phyloP scores from a whole-genome alignment of 2,797 vertebrate genomes.

The Macrochelys suwanniensis region DNA sequence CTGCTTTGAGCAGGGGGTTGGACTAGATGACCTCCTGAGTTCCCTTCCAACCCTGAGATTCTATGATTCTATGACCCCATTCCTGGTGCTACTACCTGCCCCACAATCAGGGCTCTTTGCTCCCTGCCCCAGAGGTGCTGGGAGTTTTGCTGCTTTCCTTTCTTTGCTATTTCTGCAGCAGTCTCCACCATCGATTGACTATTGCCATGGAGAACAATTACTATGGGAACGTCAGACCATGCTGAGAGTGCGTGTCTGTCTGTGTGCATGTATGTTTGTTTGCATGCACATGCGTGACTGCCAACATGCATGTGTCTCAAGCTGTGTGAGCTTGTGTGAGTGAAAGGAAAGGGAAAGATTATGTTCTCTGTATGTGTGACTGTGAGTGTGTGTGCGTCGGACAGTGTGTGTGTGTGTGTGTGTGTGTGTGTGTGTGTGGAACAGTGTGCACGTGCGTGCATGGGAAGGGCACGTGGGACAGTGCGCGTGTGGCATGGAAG shows the following conservation, averaged over 20 bases:
- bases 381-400: not conserved
- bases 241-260: not conserved
- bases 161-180: slow-evolving; percentile 55
- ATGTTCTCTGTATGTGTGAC: not conserved
- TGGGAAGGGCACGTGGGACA: too few relatives aligned
- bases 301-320: not conserved
- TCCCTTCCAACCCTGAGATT: too few relatives aligned
- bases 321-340: not conserved
- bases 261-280: not conserved
- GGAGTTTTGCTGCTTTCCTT: not conserved
- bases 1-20: too few relatives aligned
- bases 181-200: slow-evolving; percentile 60
- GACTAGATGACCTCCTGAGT: too few relatives aligned
- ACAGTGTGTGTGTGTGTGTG: too few relatives aligned
- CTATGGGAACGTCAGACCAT: not conserved
- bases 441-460: too few relatives aligned
- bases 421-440: too few relatives aligned
- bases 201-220: not conserved
- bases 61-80: too few relatives aligned
- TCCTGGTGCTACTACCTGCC: not conserved
- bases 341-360: not conserved
- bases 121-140: not conserved
- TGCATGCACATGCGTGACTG: not conserved
- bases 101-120: not conserved
- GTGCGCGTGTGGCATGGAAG: too few relatives aligned